Base-by-base conservation (phyloP, 1,140 invertebrate genomes). In the Augochlora pura region DNA sequence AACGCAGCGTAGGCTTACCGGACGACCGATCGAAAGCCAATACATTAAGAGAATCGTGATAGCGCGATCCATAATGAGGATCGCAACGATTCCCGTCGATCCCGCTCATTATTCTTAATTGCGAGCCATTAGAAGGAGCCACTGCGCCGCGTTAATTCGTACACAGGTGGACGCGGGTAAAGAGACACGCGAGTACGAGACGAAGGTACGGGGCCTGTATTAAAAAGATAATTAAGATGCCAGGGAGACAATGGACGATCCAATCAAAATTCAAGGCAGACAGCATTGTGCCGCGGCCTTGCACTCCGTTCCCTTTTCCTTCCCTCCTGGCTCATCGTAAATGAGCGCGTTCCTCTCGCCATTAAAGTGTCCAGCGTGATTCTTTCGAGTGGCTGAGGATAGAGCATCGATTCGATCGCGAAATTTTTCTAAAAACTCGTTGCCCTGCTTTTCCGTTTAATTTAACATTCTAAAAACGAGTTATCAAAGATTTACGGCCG, bases 161-260 rank as follows among this genome's bases (percentile, higher is more conserved):
- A 46, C 79, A 54, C 42, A 46, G 12, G 60, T 67, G 42, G 23
- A 46, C 54, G n/a, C 42, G 42, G 42, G 42, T 21, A 39, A 27
- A 62, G 60, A 27, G 25, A 14, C 27, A 76, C 18, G 46, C 38
- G 62, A 23, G 39, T 39, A 57, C 59, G 54, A 39, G 32, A 10
- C 5, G 39, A 25, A 38, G 23, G 38, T 25, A 54, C 1, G 8
- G 10, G 18, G 14, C 9, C 60, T 46, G 66, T 14, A 79, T 86
- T 78, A 84, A 76, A 88, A 73, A 79, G 80, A 84, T 86, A 88
- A 85, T 87, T 86, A 87, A 87, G 27, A 46, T 46, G 21, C 75
- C 42, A 1, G 64, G 14, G 76, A 80, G 46, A 88, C 86, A 87
- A 89, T 87, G 70, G 80, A 42, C 54, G 64, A 68, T 49, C 74